Conservation (phyloP, 2,797 vertebrate genomes). For the Hyperoplus lanceolatus region DNA sequence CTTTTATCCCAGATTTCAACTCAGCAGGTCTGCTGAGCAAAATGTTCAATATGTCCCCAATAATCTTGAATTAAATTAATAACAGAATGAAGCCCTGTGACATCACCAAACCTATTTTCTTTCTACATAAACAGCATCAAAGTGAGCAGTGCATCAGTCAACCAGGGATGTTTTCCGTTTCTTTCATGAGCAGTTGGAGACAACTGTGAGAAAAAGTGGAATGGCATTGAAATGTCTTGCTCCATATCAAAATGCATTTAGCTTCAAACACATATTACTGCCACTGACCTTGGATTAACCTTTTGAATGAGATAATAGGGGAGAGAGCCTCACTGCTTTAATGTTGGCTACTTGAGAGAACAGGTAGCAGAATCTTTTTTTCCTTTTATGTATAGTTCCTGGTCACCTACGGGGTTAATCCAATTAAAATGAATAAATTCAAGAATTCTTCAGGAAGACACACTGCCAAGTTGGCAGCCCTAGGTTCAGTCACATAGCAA, state of each 20-base stretch:
- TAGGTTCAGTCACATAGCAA: slow-evolving; percentile 22
- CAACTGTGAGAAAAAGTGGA: slow-evolving; percentile 66
- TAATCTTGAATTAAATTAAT: slow-evolving; percentile 44
- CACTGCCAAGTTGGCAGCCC: background rate
- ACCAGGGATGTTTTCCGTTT: slow-evolving; percentile 52
- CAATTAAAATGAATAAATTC: slow-evolving; percentile 40
- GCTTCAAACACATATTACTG: slow-evolving; percentile 37
- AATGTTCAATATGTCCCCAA: background rate
- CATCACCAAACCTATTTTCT: slow-evolving; percentile 44
- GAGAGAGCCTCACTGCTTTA: slow-evolving; percentile 12
- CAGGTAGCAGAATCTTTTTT: slow-evolving; percentile 11
- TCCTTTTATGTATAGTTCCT: slow-evolving; percentile 12
- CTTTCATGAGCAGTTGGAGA: slow-evolving; percentile 56
- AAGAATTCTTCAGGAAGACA: slow-evolving; percentile 14
- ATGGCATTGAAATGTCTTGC: slow-evolving; percentile 69
- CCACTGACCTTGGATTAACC: slow-evolving; percentile 60
- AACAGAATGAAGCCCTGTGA: slow-evolving; percentile 36
- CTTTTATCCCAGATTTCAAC: background rate
- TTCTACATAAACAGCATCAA: slow-evolving; percentile 50
- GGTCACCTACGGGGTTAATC: slow-evolving; percentile 32
- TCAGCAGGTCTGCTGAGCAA: background rate
- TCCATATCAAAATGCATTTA: slow-evolving; percentile 61
- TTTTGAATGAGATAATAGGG: slow-evolving; percentile 40
- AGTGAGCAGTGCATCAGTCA: slow-evolving; percentile 58
- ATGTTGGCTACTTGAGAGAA: slow-evolving; percentile 36